Evolutionary conservation across 2,113 vertebrate genomes (phyloP).

Genomic region (Datnioides undecimradiatus): DNA sequence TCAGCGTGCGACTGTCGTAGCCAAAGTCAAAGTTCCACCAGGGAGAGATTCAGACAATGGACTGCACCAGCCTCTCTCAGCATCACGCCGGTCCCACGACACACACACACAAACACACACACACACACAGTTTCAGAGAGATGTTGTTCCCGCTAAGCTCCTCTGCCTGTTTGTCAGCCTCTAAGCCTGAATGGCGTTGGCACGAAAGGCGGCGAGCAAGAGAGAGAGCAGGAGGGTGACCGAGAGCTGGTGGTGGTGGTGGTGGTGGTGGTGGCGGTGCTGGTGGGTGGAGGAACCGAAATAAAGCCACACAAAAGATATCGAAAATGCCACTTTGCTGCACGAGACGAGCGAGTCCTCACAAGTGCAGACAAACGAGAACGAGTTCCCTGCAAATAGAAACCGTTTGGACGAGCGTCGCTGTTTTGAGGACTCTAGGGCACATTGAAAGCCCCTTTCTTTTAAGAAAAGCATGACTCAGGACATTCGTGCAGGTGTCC

Average conservation of each 20-base stretch:
- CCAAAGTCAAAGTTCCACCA: constrained; percentile 83
- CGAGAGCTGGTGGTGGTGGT: background rate
- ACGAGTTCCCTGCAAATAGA: background rate
- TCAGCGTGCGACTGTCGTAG: constrained; percentile 71
- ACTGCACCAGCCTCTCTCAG: constrained; percentile 70
- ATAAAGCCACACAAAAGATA: constrained; percentile 33
- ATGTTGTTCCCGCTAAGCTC: constrained; percentile 75
- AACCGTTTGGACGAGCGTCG: background rate
- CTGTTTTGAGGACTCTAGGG: background rate
- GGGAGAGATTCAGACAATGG: constrained; percentile 80
- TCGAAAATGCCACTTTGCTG: background rate
- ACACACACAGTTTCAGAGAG: constrained; percentile 47
- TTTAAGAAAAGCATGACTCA: background rate
- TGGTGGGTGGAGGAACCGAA: constrained; percentile 45
- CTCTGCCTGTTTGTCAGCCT: constrained; percentile 74
- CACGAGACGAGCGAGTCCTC: background rate
- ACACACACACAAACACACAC: constrained; percentile 35
- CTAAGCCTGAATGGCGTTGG: constrained; percentile 82
- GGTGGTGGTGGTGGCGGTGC: background rate
- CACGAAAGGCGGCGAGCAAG: constrained; percentile 41
- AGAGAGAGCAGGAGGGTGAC: background rate
- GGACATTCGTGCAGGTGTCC: background rate
- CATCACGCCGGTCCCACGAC: constrained; percentile 56
- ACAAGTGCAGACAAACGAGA: background rate
- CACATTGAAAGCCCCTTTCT: background rate